Conservation (phyloP, 2,797 vertebrate species). For the Semotilus atromaculatus region DNA sequence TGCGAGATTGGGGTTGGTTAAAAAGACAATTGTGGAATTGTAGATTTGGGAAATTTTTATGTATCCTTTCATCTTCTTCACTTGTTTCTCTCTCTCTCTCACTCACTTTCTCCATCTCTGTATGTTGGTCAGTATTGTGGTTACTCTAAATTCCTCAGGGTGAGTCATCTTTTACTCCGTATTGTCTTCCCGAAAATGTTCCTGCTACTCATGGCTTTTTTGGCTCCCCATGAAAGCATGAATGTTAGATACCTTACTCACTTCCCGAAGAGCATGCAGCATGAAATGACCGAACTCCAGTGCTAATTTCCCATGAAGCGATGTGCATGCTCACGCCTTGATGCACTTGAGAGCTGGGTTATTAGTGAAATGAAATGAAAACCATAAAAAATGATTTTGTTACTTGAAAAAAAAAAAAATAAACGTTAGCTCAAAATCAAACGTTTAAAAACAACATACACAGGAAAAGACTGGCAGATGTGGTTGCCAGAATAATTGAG, state of each 20-base stretch:
- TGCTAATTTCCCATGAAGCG: slow-evolving; percentile 47
- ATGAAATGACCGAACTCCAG: slow-evolving; percentile 66
- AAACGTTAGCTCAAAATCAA: background rate
- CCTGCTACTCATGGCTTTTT: slow-evolving; percentile 63
- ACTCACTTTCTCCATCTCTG: slow-evolving; percentile 37
- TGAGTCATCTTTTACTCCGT: slow-evolving; percentile 70
- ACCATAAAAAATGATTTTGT: background rate
- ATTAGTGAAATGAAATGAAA: background rate
- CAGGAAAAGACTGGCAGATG: background rate
- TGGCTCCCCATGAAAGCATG: slow-evolving; percentile 72
- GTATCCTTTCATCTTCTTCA: slow-evolving; percentile 44
- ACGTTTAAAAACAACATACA: background rate
- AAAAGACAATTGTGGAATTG: slow-evolving; percentile 20
- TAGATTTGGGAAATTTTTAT: slow-evolving; percentile 26
- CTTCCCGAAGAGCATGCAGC: slow-evolving; percentile 64
- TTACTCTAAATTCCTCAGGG: slow-evolving; percentile 71
- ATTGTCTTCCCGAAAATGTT: slow-evolving; percentile 74
- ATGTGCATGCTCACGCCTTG: background rate
- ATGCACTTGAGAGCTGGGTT: background rate
- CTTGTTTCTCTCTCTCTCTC: slow-evolving; percentile 25
- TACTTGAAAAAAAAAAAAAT: background rate
- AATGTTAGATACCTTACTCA: slow-evolving; percentile 59
- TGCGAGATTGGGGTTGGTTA: background rate
- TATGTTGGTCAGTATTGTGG: slow-evolving; percentile 53
- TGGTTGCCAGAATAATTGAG: background rate